These are phyloP conservation scores for Osmoderma eremita DNA, from an alignment of 2,888 invertebrate genomes.

Conservation along the genomic window DNA sequence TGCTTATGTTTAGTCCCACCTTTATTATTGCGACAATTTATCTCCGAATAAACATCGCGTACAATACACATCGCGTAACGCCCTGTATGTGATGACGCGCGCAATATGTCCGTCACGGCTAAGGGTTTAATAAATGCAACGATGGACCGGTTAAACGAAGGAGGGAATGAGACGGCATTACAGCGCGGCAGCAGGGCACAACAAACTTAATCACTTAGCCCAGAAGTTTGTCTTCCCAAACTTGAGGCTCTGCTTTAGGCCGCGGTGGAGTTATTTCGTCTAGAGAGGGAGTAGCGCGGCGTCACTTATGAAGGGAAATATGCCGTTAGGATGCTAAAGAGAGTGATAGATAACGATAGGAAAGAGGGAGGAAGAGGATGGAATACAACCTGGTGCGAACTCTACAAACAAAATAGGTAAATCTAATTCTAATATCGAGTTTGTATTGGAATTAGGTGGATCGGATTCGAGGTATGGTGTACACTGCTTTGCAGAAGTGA, in stretches of 20 bases:
- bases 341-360: background rate
- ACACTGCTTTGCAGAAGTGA: too few relatives aligned
- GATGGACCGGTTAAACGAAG: conserved; percentile 2
- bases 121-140: conserved; percentile 41
- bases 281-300: conserved; percentile 15
- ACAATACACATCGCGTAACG: background rate
- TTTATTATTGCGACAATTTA: background rate
- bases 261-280: conserved; percentile 32
- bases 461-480: too few relatives aligned
- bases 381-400: too few relatives aligned
- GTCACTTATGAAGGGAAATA: conserved; percentile 24
- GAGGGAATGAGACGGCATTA: conserved; percentile 1
- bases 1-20: background rate
- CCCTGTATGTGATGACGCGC: background rate
- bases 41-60: background rate
- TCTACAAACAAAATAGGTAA: background rate
- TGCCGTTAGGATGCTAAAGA: background rate
- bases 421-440: background rate
- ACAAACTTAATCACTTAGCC: conserved; percentile 42
- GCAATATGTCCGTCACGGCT: conserved; percentile 36
- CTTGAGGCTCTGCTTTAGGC: conserved; percentile 33
- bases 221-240: conserved; percentile 34
- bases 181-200: conserved; percentile 20
- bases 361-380: background rate
- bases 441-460: too few relatives aligned